Evolutionary conservation across 2,888 invertebrate species (phyloP).

Genomic region (Chelonus formosanus): DNA sequence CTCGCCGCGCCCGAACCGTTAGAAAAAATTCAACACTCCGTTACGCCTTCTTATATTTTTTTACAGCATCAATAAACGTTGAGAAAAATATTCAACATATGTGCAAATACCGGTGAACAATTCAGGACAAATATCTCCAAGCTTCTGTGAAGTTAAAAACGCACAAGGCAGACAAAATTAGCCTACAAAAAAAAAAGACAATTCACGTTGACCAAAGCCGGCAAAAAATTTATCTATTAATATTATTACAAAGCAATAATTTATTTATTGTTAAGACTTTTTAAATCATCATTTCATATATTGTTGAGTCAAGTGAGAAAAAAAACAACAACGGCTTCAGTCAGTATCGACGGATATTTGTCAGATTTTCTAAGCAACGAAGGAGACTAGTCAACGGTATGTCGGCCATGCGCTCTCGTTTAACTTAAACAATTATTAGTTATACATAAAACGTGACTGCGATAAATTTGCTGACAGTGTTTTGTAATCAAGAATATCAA

Average conservation of each 20-base stretch:
- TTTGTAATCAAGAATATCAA: too few relatives aligned
- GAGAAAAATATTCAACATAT: too few relatives aligned
- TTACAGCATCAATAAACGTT: too few relatives aligned
- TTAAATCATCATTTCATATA: not conserved
- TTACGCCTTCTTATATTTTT: not conserved
- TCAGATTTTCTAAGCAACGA: slow-evolving; percentile 5
- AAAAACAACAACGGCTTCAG: slow-evolving; percentile 4
- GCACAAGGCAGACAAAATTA: too few relatives aligned
- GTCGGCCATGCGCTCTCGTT: slow-evolving; percentile 21
- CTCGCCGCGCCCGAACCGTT: slow-evolving; percentile 16
- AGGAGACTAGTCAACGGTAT: slow-evolving; percentile 19
- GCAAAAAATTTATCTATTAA: too few relatives aligned
- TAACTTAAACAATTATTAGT: not conserved
- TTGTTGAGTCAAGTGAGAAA: not conserved
- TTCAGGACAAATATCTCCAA: too few relatives aligned
- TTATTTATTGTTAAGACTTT: not conserved
- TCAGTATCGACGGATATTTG: slow-evolving; percentile 12
- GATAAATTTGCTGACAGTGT: too few relatives aligned
- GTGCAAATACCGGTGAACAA: too few relatives aligned
- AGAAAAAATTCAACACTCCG: slow-evolving; percentile 5
- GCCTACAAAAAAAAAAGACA: too few relatives aligned
- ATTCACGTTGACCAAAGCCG: too few relatives aligned
- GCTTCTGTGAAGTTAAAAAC: too few relatives aligned
- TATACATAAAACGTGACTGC: too few relatives aligned
- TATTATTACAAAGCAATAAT: not conserved